Conservation (phyloP, 2,797 vertebrate species). For the Pitangus sulphuratus region DNA sequence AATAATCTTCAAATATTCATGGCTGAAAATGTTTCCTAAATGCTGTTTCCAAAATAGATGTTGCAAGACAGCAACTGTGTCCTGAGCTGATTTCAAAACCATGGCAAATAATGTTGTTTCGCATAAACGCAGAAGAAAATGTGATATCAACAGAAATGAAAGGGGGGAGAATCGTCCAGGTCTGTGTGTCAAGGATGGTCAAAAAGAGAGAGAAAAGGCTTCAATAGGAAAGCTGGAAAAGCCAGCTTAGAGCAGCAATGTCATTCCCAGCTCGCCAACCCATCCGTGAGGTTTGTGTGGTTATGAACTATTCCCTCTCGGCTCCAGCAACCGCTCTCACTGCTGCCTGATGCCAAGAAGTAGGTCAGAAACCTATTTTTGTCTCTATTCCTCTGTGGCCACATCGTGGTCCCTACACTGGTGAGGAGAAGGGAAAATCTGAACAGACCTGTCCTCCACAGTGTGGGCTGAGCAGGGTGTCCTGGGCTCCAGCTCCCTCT, state of each 20-base stretch:
- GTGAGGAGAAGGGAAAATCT: fast-evolving
- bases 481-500: not conserved
- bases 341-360: not conserved
- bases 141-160: not conserved
- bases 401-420: fast-evolving
- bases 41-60: constrained; percentile 62
- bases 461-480: not conserved
- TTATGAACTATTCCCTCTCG: not conserved
- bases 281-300: fast-evolving
- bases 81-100: constrained; percentile 24
- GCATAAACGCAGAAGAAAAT: constrained; percentile 53
- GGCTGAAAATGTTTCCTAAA: constrained; percentile 49
- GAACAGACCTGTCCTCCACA: fast-evolving
- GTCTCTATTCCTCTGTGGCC: not conserved
- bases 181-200: not conserved
- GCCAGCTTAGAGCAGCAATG: not conserved
- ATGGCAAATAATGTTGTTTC: constrained; percentile 57
- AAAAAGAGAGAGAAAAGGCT: not conserved
- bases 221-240: not conserved
- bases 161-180: fast-evolving
- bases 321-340: not conserved
- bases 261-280: not conserved
- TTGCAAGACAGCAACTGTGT: constrained; percentile 8
- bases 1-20: constrained; percentile 52
- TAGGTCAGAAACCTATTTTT: constrained; percentile 27